phyloP scores from a whole-genome alignment of 1,140 invertebrate genomes.

The Lepidurus packardi region DNA sequence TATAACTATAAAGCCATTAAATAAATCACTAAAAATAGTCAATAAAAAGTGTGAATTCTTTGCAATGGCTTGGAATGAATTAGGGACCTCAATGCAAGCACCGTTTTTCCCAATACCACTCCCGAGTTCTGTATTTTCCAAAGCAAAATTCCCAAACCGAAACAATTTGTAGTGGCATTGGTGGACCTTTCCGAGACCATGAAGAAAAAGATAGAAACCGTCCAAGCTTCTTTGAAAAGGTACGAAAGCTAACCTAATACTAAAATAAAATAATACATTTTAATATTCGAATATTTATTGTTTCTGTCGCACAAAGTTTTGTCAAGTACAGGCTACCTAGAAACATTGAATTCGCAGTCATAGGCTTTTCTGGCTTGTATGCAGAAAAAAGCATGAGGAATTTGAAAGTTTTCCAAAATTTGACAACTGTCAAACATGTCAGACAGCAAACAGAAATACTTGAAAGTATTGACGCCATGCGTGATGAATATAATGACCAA shows the following conservation, averaged over 20 bases:
- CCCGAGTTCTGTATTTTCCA: background rate
- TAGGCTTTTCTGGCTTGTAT: background rate
- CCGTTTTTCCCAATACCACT: background rate
- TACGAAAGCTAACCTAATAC: background rate
- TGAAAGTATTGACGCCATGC: background rate
- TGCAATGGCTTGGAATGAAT: background rate
- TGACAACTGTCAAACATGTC: background rate
- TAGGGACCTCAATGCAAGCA: background rate
- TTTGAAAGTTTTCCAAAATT: background rate
- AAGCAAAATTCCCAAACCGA: background rate
- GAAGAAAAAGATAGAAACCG: background rate
- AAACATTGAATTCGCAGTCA: background rate
- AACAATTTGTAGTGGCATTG: background rate
- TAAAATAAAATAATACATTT: background rate
- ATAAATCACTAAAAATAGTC: background rate
- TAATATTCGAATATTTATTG: background rate
- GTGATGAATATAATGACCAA: background rate
- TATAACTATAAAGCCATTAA: no score
- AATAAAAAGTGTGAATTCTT: background rate
- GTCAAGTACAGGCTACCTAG: background rate
- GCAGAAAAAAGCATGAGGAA: background rate
- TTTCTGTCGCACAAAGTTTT: background rate
- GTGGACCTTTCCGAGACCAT: background rate
- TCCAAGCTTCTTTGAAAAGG: background rate
- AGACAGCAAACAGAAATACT: background rate